phyloP scores from a whole-genome alignment of 1,140 invertebrate genomes.

The Drosophila dunni region DNA sequence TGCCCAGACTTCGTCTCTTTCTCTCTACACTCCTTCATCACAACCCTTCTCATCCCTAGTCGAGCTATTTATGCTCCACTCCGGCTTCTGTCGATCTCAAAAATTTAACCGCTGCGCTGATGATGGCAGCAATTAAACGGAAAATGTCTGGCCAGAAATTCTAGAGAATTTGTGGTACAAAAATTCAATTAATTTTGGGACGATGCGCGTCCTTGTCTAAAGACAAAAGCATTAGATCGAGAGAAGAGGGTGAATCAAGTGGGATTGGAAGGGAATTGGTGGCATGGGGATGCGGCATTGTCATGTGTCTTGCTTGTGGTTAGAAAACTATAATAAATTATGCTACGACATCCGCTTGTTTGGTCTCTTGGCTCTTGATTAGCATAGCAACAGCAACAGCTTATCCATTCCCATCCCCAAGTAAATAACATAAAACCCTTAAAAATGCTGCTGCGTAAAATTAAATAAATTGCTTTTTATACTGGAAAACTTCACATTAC shows the following conservation, averaged over 20 bases:
- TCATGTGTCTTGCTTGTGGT: conserved; percentile 63
- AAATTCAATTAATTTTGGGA: conserved; percentile 80
- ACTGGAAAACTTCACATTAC: conserved; percentile 14
- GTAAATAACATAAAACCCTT: not conserved
- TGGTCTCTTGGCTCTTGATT: conserved; percentile 65
- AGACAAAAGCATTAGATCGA: conserved; percentile 33
- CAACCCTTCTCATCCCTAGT: not conserved
- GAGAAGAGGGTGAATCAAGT: not conserved
- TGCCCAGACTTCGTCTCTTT: not conserved
- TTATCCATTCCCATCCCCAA: not conserved
- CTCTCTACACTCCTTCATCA: not conserved
- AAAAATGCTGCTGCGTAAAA: conserved; percentile 51
- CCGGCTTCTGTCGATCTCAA: conserved; percentile 42
- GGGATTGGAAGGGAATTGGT: not conserved
- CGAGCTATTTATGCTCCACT: not conserved
- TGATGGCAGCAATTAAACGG: conserved; percentile 78
- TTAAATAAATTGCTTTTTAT: conserved; percentile 68
- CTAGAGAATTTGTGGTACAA: conserved; percentile 81
- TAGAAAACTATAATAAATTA: conserved; percentile 82
- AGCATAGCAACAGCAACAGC: conserved; percentile 55
- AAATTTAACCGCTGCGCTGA: conserved; percentile 76
- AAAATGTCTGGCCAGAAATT: conserved; percentile 74
- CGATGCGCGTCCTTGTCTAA: conserved; percentile 26
- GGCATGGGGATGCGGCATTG: conserved; percentile 38
- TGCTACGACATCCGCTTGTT: conserved; percentile 65